These are phyloP conservation scores for Columbina picui DNA, from an alignment of 2,113 vertebrate species.

Conservation along the genomic window DNA sequence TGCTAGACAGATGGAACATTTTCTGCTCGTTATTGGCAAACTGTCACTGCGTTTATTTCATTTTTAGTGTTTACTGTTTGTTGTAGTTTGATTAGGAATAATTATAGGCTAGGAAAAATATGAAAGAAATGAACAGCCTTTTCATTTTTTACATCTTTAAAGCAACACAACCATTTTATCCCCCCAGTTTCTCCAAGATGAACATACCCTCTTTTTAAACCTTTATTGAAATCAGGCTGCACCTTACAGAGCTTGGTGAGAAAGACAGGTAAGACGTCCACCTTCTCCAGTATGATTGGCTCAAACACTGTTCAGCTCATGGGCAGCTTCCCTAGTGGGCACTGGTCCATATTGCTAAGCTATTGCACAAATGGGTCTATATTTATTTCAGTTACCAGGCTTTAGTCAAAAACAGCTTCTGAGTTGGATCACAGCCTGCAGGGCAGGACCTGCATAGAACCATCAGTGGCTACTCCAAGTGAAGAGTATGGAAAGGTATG, in stretches of 20 bases:
- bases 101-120: slow-evolving; percentile 79
- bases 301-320: background rate
- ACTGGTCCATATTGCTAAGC: background rate
- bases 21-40: slow-evolving; percentile 80
- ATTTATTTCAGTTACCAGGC: background rate
- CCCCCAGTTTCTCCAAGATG: background rate
- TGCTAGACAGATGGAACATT: slow-evolving; percentile 82
- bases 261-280: accelerated
- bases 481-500: background rate
- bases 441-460: background rate
- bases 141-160: slow-evolving; percentile 55
- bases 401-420: background rate
- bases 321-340: background rate
- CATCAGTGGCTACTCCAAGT: accelerated
- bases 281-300: background rate
- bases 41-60: slow-evolving; percentile 80
- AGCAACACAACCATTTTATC: slow-evolving; percentile 35
- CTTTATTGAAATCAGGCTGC: background rate
- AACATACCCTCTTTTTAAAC: background rate
- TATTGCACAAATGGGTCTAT: background rate
- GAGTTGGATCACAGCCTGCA: background rate
- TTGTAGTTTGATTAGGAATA: slow-evolving; percentile 82
- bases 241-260: background rate
- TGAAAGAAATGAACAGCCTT: slow-evolving; percentile 63
- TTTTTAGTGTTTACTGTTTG: slow-evolving; percentile 82